Evolutionary conservation across 1,140 invertebrate species (phyloP), one percentile per base, ranked within the genome.

Genomic region (Bombus vancouverensis): DNA sequence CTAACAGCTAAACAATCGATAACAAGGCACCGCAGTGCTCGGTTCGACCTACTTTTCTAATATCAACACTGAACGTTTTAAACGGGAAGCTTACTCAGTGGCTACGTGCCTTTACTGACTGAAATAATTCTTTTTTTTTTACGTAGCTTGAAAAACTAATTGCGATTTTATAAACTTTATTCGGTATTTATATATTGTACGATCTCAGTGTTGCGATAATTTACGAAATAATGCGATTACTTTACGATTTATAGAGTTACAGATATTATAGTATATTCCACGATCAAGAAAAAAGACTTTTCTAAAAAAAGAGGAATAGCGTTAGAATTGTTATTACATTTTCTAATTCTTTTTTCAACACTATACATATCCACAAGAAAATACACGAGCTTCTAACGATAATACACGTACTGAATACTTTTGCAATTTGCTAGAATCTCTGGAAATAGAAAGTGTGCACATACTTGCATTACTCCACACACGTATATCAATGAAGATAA

Each of bases 1-100:
- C 82, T 78, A 83, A 78, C n/a, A 66, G 39, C 37, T 53, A 71
- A 78, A 83, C 82, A 78, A 83, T 83, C 75, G 82, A 83, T 83
- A 83, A 78, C 34, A 15, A 57, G 10, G 37, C 22, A 42, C 18
- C 22, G 82, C 75, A 44, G 66, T 57, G 13, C 37, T 22, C 22
- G 3, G 74, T 59, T 39, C n/a, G 73, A 78, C 82, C 82, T 78
- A 83, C 82, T 71, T 83, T 71, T 9, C 10, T 44, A 75, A 53
- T 81, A 18, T 65, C 32, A 59, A 39, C 80, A 85, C 18, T 2
- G 15, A 76, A 66, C 25, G 22, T 25, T 34, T 57, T 25, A 44
- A 78, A 44, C 4, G 25, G 28, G 15, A 47, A 13, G 34, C 62
- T 62, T 13, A 1, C 37, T 65, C 28, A 32, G 6, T n/a, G 22